Evolutionary conservation across 2,888 invertebrate genomes (phyloP).

Genomic region (Nomada ferruginata): DNA sequence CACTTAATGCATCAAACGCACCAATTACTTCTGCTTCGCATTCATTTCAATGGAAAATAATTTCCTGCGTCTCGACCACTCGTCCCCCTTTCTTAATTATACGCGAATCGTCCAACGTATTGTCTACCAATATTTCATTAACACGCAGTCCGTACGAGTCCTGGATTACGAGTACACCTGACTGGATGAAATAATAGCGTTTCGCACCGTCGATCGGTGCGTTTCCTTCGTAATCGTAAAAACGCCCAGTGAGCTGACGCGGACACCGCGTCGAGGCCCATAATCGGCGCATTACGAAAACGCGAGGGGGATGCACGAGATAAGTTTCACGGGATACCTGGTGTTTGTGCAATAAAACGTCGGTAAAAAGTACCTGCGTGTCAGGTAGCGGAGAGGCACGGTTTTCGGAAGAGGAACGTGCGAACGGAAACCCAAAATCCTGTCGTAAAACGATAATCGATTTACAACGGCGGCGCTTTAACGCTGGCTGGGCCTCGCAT

Average conservation of each 20-base stretch:
- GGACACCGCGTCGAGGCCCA: background rate
- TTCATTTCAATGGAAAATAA: no score
- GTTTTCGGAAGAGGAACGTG: conserved; percentile 30
- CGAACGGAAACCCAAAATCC: conserved; percentile 49
- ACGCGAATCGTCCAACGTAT: no score
- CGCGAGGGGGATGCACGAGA: background rate
- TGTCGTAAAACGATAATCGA: conserved; percentile 80
- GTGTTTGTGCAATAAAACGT: conserved; percentile 27
- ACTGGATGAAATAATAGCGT: no score
- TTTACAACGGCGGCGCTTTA: conserved; percentile 75
- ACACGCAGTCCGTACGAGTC: no score
- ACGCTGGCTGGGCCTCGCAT: conserved; percentile 28
- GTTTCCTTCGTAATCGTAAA: no score
- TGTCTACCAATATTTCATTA: no score
- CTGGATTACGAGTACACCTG: no score
- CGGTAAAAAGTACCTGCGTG: conserved; percentile 27
- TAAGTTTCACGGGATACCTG: conserved; percentile 8
- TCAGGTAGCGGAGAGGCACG: conserved; percentile 43
- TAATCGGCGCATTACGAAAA: conserved; percentile 32
- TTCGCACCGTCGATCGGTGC: no score
- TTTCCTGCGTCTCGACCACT: no score
- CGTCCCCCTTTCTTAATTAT: no score
- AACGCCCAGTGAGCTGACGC: background rate
- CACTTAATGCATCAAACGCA: no score
- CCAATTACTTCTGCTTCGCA: no score